Percentiles rank a stretch among this genome's conserved stretches.
Evolutionary conservation across 92 coral and sea anemone genomes (phyloP).

Genomic region (Blastomussa wellsi): DNA sequence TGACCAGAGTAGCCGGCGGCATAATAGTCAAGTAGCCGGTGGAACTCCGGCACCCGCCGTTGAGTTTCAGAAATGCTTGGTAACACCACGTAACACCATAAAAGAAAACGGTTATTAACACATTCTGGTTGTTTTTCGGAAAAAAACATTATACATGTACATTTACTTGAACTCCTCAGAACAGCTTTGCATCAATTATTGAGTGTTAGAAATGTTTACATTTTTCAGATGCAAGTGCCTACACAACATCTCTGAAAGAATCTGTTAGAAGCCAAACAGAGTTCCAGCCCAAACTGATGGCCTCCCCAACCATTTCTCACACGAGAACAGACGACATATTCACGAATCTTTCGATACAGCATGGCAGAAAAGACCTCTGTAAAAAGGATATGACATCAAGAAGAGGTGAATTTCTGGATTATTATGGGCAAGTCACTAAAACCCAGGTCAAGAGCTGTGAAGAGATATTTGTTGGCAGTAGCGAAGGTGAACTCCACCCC

Average conservation of each 20-base stretch:
- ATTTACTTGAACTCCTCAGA: no score
- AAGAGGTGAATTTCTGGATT: background rate
- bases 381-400: background rate
- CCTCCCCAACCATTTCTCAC: constrained; percentile 22
- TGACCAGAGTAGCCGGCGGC: no score
- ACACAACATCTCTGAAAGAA: constrained; percentile 12
- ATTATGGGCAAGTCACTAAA: background rate
- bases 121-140: no score
- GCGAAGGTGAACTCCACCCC: background rate
- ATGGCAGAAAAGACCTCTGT: constrained; percentile 31
- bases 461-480: background rate
- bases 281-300: constrained; percentile 42
- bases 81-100: no score
- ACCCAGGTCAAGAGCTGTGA: background rate
- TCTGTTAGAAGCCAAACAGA: constrained; percentile 46
- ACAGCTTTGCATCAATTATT: no score
- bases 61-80: no score
- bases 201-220: no score
- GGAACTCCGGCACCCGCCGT: no score
- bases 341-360: constrained; percentile 46
- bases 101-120: no score
- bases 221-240: background rate
- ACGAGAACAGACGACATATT: constrained; percentile 50
- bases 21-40: no score
- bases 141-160: no score